phyloP scores from a whole-genome alignment of 2,888 invertebrate species.

The Erannis defoliaria region DNA sequence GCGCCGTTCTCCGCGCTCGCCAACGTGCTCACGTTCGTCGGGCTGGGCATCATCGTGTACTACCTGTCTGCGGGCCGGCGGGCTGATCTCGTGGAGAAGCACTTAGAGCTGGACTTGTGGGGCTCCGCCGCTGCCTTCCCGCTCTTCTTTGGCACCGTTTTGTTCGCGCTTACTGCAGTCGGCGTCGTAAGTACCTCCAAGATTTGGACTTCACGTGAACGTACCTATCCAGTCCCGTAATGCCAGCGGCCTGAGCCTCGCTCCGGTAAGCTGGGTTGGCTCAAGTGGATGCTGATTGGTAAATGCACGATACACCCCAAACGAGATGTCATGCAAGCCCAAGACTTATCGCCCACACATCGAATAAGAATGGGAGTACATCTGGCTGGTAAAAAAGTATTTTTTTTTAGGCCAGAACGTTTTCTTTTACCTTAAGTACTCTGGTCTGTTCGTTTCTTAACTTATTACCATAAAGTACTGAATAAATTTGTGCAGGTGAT shows the following conservation, averaged over 20 bases:
- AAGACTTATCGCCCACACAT: no score
- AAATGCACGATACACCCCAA: no score
- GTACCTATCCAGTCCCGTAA: no score
- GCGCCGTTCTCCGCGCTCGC: constrained; percentile 95
- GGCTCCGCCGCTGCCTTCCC: constrained; percentile 92
- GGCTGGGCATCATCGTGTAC: constrained; percentile 91
- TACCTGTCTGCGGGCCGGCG: constrained; percentile 91
- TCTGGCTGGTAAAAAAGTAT: no score
- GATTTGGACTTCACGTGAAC: no score
- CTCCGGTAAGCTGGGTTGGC: no score
- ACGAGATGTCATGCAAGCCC: no score
- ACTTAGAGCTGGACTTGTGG: constrained; percentile 86
- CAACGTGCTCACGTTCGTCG: constrained; percentile 91
- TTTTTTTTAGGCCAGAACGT: no score
- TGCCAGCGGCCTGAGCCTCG: no score
- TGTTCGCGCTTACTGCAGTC: constrained; percentile 95
- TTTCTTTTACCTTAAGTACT: no score
- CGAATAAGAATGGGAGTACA: no score
- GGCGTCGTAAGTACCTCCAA: constrained; percentile 88
- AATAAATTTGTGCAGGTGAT: constrained; percentile 91
- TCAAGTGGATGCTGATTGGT: no score
- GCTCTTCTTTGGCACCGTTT: constrained; percentile 96
- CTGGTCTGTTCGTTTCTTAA: background rate
- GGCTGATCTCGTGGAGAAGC: constrained; percentile 61
- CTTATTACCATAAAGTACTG: background rate